Evolutionary conservation across 2,113 vertebrate species (phyloP).

Genomic region (Periophthalmus modestus): DNA sequence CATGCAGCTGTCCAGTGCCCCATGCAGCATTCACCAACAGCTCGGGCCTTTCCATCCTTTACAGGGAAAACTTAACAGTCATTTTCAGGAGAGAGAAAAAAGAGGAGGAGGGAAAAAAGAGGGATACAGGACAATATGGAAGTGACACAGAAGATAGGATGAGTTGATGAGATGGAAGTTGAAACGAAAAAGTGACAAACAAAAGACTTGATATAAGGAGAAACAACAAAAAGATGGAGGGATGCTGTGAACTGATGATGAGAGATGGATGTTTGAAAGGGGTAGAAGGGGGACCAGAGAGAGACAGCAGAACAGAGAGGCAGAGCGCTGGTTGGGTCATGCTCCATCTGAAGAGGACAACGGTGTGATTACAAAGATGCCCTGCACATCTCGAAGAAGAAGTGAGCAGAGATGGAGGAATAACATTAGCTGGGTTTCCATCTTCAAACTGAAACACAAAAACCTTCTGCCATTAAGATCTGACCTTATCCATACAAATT

Average conservation of each 20-base stretch:
- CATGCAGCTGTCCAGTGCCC: conserved; percentile 77
- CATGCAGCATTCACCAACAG: conserved; percentile 81
- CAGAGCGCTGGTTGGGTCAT: conserved; percentile 35
- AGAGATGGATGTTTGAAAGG: conserved; percentile 1
- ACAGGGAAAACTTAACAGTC: conserved; percentile 55
- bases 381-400: conserved; percentile 26
- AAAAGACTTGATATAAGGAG: conserved; percentile 5
- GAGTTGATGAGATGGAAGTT: neutral
- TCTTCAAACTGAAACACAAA: neutral
- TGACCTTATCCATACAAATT: too few species aligned
- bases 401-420: conserved; percentile 19
- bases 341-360: conserved; percentile 32
- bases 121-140: conserved; percentile 18
- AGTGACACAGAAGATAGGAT: conserved; percentile 10
- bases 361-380: conserved; percentile 8
- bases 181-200: neutral
- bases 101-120: conserved; percentile 63
- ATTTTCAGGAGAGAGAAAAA: conserved; percentile 65
- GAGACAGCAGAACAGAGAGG: conserved; percentile 37
- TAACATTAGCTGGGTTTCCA: conserved; percentile 38
- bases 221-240: neutral
- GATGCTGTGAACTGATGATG: neutral
- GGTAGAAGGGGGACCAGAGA: conserved; percentile 25
- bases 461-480: too few species aligned
- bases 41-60: conserved; percentile 68